Conservation (phyloP, 2,888 invertebrate species). For the Drosophila lutescens region DNA sequence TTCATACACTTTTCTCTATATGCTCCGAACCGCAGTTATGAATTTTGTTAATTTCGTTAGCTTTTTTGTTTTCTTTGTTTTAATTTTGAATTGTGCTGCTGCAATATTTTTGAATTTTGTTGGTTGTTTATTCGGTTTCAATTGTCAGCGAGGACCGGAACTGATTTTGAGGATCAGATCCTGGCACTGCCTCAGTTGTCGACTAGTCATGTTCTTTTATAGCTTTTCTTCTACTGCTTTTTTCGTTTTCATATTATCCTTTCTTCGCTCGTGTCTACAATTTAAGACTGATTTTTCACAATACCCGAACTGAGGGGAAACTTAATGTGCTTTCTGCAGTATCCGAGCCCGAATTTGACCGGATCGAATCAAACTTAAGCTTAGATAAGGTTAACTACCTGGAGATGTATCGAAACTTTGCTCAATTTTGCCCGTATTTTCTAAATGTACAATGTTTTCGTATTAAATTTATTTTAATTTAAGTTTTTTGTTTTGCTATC, state of each 20-base stretch:
- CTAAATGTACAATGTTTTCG: conserved; percentile 64
- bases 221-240: conserved; percentile 18
- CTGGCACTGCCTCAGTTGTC: conserved; percentile 44
- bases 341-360: conserved; percentile 23
- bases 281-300: conserved; percentile 69
- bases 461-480: conserved; percentile 72
- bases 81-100: conserved; percentile 78
- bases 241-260: conserved; percentile 1
- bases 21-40: conserved; percentile 48
- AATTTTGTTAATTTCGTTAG: conserved; percentile 55
- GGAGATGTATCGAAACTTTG: conserved; percentile 66
- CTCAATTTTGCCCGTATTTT: conserved; percentile 60
- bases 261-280: conserved; percentile 44
- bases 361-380: conserved; percentile 35
- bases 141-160: conserved; percentile 29
- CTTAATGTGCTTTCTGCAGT: conserved; percentile 53
- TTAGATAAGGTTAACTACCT: conserved; percentile 62
- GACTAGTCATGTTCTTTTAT: conserved; percentile 59
- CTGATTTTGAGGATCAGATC: conserved; percentile 32
- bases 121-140: conserved; percentile 43
- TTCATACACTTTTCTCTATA: conserved; percentile 58
- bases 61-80: conserved; percentile 23
- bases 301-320: conserved; percentile 53
- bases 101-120: conserved; percentile 81
- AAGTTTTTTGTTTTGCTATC: conserved; percentile 61